Evolutionary conservation across 1,140 invertebrate genomes (phyloP).

Genomic region (Macrobrachium nipponense): DNA sequence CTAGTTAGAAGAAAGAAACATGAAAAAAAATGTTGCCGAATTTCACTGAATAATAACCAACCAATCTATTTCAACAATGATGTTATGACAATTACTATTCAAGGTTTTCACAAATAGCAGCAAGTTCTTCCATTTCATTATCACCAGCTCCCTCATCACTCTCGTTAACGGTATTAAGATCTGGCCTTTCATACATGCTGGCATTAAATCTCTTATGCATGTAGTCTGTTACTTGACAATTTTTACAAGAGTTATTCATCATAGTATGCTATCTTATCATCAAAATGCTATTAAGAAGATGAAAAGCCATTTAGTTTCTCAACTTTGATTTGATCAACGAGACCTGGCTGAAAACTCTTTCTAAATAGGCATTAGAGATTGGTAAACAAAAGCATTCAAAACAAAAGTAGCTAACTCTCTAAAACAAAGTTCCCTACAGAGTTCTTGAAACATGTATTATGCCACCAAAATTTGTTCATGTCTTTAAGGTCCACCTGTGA

Average conservation of each 20-base stretch:
- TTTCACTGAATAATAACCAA: too few species aligned
- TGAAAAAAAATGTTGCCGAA: too few species aligned
- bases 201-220: neutral
- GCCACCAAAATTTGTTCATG: constrained; percentile 23
- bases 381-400: constrained; percentile 21
- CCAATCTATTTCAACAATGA: too few species aligned
- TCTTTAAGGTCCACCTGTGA: constrained; percentile 14
- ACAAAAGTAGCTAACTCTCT: constrained; percentile 13
- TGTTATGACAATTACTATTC: too few species aligned
- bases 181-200: too few species aligned
- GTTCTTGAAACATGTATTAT: constrained; percentile 16
- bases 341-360: constrained; percentile 18
- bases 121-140: neutral
- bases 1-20: too few species aligned
- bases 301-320: constrained; percentile 9
- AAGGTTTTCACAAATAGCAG: too few species aligned
- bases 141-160: constrained; percentile 2
- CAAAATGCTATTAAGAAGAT: constrained; percentile 30
- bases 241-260: constrained; percentile 25
- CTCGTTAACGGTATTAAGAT: neutral
- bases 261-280: constrained; percentile 22
- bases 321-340: constrained; percentile 4
- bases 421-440: constrained; percentile 12
- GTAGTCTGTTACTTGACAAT: constrained; percentile 17
- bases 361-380: constrained; percentile 20